Evolutionary conservation across 1,140 invertebrate genomes (phyloP), one percentile per base, ranked within the genome.

Genomic region (Sarcophaga bullata): DNA sequence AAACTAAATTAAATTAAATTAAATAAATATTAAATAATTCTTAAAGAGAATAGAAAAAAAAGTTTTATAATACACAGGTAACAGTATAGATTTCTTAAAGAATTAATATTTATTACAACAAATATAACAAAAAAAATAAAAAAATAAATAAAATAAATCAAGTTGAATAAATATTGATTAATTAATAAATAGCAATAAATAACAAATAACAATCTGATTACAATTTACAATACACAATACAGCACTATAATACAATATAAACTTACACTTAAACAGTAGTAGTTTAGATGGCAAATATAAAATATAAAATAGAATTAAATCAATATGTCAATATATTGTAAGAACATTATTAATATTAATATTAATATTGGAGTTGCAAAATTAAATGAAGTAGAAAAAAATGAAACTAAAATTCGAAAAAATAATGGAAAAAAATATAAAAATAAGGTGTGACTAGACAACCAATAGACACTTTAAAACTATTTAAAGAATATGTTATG

Each of bases 381-480:
- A 37, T 37, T 37, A 37, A 37, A 37, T 37, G 25, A 37, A 37
- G 25, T 37, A 37, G 1, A 37, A 37, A 37, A 37, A 37, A 37
- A 37, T 37, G 4, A 37, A 37, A 37, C n/a, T n/a, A n/a, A n/a
- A n/a, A n/a, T n/a, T 37, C 25, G 15, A 68, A 68, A n/a, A 68
- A 68, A 68, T 25, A 68, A 68, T 68, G 19, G 19, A 58, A n/a
- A n/a, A n/a, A n/a, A 58, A 47, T 49, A 37, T 37, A 37, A 1
- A 78, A 50, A 50, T 50, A 50, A 80, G 47, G 48, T 80, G 76
- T 80, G 76, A 80, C 76, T 80, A 80, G 76, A 80, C 76, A 80
- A 80, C 76, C 50, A 50, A 49, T 25, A 80, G 10, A 68, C 62
- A 68, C 62, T 25, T 68, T 58, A n/a, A 15, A 58, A 58, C n/a